A percentile compares a stretch with the other conserved stretches of the same genome.
phyloP scores from a whole-genome alignment of 2,888 invertebrate genomes.

The Endotricha flammealis region DNA sequence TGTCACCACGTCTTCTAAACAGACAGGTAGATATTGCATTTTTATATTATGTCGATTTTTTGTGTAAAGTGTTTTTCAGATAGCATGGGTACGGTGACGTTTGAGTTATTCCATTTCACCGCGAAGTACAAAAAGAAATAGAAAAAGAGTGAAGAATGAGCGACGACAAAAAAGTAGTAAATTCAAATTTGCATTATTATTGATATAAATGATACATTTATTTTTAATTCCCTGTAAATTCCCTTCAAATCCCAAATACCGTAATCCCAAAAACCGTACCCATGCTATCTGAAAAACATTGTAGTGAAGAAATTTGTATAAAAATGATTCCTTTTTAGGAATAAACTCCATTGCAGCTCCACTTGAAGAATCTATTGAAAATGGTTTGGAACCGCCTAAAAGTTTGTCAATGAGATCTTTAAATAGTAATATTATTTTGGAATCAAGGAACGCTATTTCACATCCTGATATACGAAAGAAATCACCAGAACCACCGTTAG shows the following conservation, averaged over 20 bases:
- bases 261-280: no score
- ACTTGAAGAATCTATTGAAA: slow-evolving; percentile 36
- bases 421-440: slow-evolving; percentile 38
- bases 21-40: slow-evolving; percentile 37
- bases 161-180: no score
- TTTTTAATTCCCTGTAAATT: no score
- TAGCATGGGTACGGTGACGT: no score
- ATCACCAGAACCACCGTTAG: slow-evolving; percentile 34
- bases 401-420: slow-evolving; percentile 63
- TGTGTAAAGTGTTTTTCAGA: neutral
- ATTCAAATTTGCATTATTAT: no score
- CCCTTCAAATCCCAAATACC: no score
- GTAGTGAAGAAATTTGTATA: neutral
- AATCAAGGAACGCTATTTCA: slow-evolving; percentile 59
- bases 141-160: no score
- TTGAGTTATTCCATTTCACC: no score
- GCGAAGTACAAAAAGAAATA: no score
- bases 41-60: neutral
- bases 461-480: slow-evolving; percentile 60
- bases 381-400: slow-evolving; percentile 41
- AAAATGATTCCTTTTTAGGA: slow-evolving; percentile 26
- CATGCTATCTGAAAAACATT: no score
- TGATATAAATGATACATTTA: no score
- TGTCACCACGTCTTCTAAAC: slow-evolving; percentile 39
- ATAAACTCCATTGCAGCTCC: slow-evolving; percentile 32